Evolutionary conservation across 2,113 vertebrate genomes (phyloP).

Genomic region (Anarhynchus alexandrinus): DNA sequence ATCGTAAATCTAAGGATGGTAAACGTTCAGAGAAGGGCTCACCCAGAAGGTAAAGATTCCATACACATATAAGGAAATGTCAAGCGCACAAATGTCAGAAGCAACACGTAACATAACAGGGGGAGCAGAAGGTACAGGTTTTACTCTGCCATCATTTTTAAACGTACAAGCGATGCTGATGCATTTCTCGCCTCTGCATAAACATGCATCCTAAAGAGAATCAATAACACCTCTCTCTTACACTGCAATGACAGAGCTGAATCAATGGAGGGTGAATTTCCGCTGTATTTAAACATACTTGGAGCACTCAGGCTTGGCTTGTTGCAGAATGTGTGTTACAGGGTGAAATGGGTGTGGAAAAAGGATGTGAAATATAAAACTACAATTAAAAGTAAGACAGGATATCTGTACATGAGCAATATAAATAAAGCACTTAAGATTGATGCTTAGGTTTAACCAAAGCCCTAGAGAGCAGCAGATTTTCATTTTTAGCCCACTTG

Average conservation of each 20-base stretch:
- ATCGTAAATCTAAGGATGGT: not conserved
- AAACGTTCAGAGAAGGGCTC: not conserved
- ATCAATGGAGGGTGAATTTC: not conserved
- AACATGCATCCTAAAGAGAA: not conserved
- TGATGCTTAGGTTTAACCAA: not conserved
- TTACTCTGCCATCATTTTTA: not conserved
- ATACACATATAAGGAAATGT: not conserved
- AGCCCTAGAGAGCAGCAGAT: not conserved
- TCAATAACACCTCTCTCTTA: not conserved
- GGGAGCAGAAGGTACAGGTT: not conserved
- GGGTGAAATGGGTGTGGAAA: not conserved
- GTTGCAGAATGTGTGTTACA: not conserved
- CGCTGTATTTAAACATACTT: conserved; percentile 16
- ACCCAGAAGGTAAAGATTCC: not conserved
- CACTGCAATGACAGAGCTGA: not conserved
- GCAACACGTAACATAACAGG: not conserved
- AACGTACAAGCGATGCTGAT: not conserved
- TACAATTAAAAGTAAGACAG: not conserved
- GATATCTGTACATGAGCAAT: not conserved
- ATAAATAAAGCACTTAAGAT: not conserved
- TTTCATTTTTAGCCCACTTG: not conserved
- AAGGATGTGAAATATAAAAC: not conserved
- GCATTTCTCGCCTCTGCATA: not conserved
- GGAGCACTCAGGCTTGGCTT: not conserved
- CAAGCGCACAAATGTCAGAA: not conserved